Percentiles rank a stretch among this genome's conserved stretches.
Evolutionary conservation across 1,140 invertebrate species (phyloP).

Genomic region (Calycopis cecrops): DNA sequence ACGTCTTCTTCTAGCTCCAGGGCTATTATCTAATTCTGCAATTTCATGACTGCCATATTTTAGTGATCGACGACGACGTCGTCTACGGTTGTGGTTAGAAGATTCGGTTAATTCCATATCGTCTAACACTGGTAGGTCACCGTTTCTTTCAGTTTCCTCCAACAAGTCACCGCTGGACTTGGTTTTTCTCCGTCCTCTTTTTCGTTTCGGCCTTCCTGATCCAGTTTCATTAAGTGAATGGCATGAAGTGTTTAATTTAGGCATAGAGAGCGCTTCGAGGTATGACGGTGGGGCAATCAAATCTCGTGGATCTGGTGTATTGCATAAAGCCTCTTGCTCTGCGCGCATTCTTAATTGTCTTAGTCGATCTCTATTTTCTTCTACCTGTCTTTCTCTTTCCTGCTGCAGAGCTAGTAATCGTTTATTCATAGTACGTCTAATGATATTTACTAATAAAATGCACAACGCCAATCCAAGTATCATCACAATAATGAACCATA

Average conservation of each 20-base stretch:
- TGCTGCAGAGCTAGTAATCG: constrained; percentile 74
- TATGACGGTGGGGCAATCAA: constrained; percentile 81
- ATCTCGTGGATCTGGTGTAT: constrained; percentile 79
- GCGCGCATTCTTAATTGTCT: constrained; percentile 73
- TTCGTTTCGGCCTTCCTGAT: constrained; percentile 62
- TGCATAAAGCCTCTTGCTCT: constrained; percentile 76
- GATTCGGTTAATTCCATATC: constrained; percentile 48
- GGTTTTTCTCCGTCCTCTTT: constrained; percentile 68
- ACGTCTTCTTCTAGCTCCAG: constrained; percentile 53
- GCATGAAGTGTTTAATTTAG: constrained; percentile 76
- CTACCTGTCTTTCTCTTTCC: constrained; percentile 77
- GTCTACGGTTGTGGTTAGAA: constrained; percentile 33
- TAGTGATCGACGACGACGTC: constrained; percentile 49
- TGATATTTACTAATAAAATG: constrained; percentile 68
- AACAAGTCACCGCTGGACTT: constrained; percentile 71
- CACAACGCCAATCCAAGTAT: constrained; percentile 68
- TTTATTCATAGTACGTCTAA: constrained; percentile 76
- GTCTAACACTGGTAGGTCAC: constrained; percentile 41
- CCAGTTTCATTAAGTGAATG: constrained; percentile 76
- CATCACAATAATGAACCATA: constrained; percentile 77
- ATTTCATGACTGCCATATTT: constrained; percentile 64
- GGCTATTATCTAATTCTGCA: constrained; percentile 58
- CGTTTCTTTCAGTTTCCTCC: constrained; percentile 63
- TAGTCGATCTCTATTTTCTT: constrained; percentile 70
- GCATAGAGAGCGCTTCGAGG: constrained; percentile 83